Conservation (phyloP, 2,797 vertebrate genomes). For the Sebastes kiyomatsui region DNA sequence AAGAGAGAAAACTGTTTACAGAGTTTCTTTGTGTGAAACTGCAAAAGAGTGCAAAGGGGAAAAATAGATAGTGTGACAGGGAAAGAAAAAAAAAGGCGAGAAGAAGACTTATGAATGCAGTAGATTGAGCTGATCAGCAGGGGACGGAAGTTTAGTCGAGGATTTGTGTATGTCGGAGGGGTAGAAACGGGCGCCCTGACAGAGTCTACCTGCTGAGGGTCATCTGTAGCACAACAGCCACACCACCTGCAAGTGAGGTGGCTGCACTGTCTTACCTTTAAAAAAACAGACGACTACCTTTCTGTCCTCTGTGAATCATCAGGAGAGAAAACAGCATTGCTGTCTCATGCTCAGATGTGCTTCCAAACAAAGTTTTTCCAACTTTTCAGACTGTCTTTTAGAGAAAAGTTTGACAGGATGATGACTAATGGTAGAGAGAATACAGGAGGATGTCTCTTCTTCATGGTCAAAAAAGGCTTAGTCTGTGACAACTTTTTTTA, state of each 20-base stretch:
- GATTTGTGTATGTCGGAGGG: background rate
- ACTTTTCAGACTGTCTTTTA: background rate
- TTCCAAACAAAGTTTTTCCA: background rate
- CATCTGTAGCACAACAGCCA: constrained; percentile 11
- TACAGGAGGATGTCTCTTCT: background rate
- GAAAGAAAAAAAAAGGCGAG: background rate
- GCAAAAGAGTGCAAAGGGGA: constrained; percentile 2
- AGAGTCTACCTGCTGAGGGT: constrained; percentile 28
- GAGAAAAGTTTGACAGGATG: constrained; percentile 11
- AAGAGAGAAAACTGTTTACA: background rate
- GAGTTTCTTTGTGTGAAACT: background rate
- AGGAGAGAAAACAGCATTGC: constrained; percentile 6
- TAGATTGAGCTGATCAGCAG: constrained; percentile 18
- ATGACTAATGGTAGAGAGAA: constrained; percentile 6
- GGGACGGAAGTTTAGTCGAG: constrained; percentile 15
- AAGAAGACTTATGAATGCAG: background rate
- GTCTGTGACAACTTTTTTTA: background rate
- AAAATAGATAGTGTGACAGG: background rate
- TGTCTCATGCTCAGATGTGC: constrained; percentile 14
- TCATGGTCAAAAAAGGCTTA: background rate
- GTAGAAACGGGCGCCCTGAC: background rate
- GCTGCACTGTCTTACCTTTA: background rate
- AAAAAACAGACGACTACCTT: background rate
- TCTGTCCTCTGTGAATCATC: constrained; percentile 23
- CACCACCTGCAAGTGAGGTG: constrained; percentile 1